Conservation (phyloP, 2,797 vertebrate species). For the Rhinichthys osculus region DNA sequence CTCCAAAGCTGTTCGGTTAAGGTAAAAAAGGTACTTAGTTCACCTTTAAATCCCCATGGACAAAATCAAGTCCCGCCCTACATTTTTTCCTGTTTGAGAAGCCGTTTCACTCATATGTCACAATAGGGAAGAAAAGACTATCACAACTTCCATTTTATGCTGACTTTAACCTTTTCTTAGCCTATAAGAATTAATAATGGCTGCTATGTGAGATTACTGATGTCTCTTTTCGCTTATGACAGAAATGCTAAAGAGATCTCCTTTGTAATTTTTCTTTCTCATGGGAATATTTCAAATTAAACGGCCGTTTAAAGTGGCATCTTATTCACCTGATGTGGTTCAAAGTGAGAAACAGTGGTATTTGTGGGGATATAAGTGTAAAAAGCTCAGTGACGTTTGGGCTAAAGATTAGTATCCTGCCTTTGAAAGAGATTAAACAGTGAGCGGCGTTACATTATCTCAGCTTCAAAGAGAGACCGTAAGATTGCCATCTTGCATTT, state of each 20-base stretch:
- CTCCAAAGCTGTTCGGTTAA: no score
- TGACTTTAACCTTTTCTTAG: neutral
- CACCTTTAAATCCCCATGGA: neutral
- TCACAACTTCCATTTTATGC: neutral
- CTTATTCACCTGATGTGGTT: constrained; percentile 3
- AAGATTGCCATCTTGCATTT: constrained; percentile 39
- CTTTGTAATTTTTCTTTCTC: neutral
- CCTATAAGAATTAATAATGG: neutral
- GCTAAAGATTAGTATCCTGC: constrained; percentile 1
- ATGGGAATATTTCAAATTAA: neutral
- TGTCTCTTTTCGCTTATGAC: neutral
- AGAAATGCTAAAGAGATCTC: neutral
- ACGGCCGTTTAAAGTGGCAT: neutral
- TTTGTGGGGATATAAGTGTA: neutral
- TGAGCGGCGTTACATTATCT: constrained; percentile 25
- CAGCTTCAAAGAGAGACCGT: constrained; percentile 23
- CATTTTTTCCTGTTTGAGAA: neutral
- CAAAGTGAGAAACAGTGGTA: neutral
- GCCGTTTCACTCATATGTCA: neutral
- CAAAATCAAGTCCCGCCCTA: neutral
- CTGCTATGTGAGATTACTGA: no score
- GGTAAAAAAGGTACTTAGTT: no score
- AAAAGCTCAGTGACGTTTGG: constrained; percentile 16
- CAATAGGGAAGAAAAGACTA: neutral
- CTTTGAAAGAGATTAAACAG: constrained; percentile 49